phyloP scores from a whole-genome alignment of 2,113 vertebrate species.

The Pachypanchax playfairii region DNA sequence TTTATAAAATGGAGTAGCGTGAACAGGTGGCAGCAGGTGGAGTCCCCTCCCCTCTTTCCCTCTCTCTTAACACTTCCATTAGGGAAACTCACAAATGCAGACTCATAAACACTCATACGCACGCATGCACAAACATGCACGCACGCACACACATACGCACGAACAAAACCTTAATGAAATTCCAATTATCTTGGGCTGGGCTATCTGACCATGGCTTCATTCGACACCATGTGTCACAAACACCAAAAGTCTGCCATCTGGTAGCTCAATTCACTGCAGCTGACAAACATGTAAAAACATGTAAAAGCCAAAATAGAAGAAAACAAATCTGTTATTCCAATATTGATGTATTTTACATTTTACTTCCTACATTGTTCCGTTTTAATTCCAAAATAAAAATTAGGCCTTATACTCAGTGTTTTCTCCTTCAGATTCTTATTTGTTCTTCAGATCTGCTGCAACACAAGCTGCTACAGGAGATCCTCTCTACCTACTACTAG shows the following conservation, averaged over 20 bases:
- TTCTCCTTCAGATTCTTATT: too few relatives aligned
- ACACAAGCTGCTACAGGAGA: too few relatives aligned
- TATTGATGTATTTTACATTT: neutral
- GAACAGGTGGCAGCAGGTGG: conserved; percentile 86
- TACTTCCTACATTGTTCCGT: neutral
- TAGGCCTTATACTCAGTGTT: too few relatives aligned
- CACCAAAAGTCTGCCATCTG: conserved; percentile 79
- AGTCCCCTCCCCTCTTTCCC: conserved; percentile 45
- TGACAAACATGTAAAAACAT: conserved; percentile 54
- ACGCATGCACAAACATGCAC: conserved; percentile 37
- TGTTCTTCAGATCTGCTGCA: too few relatives aligned
- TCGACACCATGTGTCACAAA: conserved; percentile 74
- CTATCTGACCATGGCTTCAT: conserved; percentile 65
- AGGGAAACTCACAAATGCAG: conserved; percentile 59
- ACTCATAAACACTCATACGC: conserved; percentile 57
- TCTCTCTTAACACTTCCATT: conserved; percentile 51
- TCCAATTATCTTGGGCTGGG: conserved; percentile 79
- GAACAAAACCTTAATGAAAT: conserved; percentile 81
- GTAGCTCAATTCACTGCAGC: conserved; percentile 48
- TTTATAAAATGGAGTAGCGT: conserved; percentile 76
- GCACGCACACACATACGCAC: conserved; percentile 31
- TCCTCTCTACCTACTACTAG: too few relatives aligned
- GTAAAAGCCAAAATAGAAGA: neutral
- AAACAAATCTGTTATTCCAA: too few relatives aligned
- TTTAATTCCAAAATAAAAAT: too few relatives aligned